Base-by-base conservation (phyloP, 2,797 vertebrate species). In the Cichlasoma orientale region DNA sequence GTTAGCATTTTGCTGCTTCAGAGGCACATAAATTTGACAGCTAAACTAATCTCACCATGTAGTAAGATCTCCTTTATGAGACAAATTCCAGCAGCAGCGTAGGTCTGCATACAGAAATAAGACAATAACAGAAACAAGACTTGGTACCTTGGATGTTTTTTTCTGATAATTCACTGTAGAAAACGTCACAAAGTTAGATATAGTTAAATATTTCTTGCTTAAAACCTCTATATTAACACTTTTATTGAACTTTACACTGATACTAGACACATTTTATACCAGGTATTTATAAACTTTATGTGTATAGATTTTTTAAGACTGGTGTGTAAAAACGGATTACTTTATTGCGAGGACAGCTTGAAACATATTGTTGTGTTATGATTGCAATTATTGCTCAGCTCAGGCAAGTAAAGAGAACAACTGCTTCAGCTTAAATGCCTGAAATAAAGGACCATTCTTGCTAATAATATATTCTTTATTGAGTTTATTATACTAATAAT, bases 181-280 rank as follows among this genome's bases (percentile, higher is more conserved):
- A 59, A 38, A 12, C 3, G 23, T 59, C 33, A 1, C 57, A 38
- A 59, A 59, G 36, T 23, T 38, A 38, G 12, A 38, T 14, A 59
- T 36, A 38, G 2, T 38, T 36, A 59, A 0, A 38, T 38, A 8
- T 41, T 13, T 41, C 12, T 14, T 41, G 3, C 4, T 41, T 41
- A 41, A 41, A 41, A 59, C 1, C 6, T 61, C 31, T 61, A 61
- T 38, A 47, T 16, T 61, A 23, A 5, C 21, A 61, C 0, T 38
- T 61, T 13, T 23, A 38, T 16, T 61, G n/a, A 61, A 38, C 0
- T 2, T 23, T 41, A 41, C 21, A 13, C n/a, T 38, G n/a, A 23
- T 0, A 38, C 0, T 38, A 61, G n/a, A 2, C n/a, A 33, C 31
- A 59, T 38, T 14, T 59, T 5, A 59, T 14, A 36, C n/a, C 12